Conservation (phyloP, 2,888 invertebrate species). For the Protophormia terraenovae region DNA sequence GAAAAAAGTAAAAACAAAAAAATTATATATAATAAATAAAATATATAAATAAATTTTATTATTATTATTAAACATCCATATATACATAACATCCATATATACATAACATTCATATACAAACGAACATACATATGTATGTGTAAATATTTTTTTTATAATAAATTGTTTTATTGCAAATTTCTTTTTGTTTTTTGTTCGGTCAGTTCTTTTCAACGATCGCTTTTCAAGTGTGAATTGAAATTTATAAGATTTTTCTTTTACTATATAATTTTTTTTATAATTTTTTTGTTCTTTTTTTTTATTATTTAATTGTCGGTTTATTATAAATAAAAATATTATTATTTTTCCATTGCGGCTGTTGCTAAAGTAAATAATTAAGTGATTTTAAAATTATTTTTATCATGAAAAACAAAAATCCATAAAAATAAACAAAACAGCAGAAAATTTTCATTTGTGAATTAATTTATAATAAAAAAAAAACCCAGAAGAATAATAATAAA, state of each 20-base stretch:
- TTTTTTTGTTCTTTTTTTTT: neutral
- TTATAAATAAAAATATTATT: neutral
- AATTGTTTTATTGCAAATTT: constrained; percentile 25
- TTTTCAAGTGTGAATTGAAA: constrained; percentile 43
- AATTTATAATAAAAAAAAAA: neutral
- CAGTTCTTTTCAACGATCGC: constrained; percentile 9
- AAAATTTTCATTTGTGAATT: neutral
- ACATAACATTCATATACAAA: too few species aligned
- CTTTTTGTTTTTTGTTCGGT: constrained; percentile 4
- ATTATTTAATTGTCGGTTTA: constrained; percentile 7
- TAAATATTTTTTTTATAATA: neutral
- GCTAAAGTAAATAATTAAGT: constrained; percentile 28
- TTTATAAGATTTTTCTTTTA: constrained; percentile 30
- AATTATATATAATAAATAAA: constrained; percentile 37
- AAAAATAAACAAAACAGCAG: neutral
- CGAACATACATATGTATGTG: neutral
- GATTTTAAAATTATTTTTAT: constrained; percentile 29
- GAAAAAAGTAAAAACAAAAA: constrained; percentile 21
- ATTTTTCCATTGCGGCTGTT: constrained; percentile 9
- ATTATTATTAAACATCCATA: neutral
- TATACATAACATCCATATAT: neutral
- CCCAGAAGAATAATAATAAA: neutral
- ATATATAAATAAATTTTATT: constrained; percentile 22
- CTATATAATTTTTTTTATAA: neutral
- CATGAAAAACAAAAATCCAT: neutral